Evolutionary conservation across 2,888 invertebrate genomes (phyloP), one percentile per base, ranked within the genome.

Genomic region (Euspilapteryx auroguttella): DNA sequence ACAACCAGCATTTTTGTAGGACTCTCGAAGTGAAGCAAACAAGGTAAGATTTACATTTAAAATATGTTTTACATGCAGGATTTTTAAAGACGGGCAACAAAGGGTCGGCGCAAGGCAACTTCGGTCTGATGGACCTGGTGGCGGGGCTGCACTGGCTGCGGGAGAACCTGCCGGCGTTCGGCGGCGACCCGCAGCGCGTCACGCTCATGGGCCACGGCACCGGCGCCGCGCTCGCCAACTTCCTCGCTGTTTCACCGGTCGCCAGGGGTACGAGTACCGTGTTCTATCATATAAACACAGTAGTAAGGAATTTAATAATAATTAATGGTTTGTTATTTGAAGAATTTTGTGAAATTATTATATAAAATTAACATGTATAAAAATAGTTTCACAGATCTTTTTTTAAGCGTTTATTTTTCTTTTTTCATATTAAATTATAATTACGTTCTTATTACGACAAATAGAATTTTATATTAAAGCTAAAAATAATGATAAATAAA

Each of bases 91-190:
- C 93, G 44, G 91, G 92, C 49, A 83, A 89, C 53, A 89, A 89
- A 64, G 87, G 87, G 46, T 90, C 89, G 53, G 89, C 90, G 38
- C 92, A 92, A 69, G 91, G 92, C 52, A 93, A 93, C 76, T 93
- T 91, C 55, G 93, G 92, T 32, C 80, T 93, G 45, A 90, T 92
- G 90, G 93, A 93, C 66, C 78, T 93, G 38, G 89, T 95, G 34
- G 96, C 96, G 12, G 97, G 96, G 10, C 79, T 99, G 30, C 95
- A 96, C 56, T 98, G 98, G 97, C 81, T 99, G 31, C 83, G 91
- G 47, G 94, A 94, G 59, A 97, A 98, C 68, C 81, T 98, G 33
- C 91, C 88, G 3, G 89, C 91, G 2, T 98, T 99, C 56, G 95
- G 95, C 12, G 98, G 98, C 11, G 94, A 98, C 75, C 89, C 94